These are phyloP conservation scores for Celastrina argiolus DNA, from an alignment of 2,888 invertebrate species.

Conservation along the genomic window DNA sequence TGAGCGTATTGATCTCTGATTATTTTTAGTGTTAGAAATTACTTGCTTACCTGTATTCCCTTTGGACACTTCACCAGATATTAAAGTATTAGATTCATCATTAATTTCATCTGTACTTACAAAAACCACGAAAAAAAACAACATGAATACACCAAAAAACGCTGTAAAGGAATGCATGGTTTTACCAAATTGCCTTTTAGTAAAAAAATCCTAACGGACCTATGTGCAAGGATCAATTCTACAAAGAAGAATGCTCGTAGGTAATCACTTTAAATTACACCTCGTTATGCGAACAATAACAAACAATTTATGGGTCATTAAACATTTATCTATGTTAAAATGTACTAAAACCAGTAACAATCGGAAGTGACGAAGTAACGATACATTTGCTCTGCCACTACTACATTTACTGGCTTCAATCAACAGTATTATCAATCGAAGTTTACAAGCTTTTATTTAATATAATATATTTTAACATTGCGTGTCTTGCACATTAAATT, in stretches of 20 bases:
- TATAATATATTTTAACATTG: no score
- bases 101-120: not conserved
- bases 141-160: not conserved
- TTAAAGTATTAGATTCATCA: not conserved
- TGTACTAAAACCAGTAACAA: not conserved
- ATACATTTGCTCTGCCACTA: no score
- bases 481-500: no score
- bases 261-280: not conserved
- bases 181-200: not conserved
- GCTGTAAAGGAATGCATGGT: not conserved
- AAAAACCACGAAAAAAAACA: not conserved
- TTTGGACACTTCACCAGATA: not conserved
- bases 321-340: constrained; percentile 9
- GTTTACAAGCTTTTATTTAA: no score
- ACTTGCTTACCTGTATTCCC: not conserved
- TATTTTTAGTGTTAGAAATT: not conserved
- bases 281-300: not conserved
- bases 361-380: not conserved
- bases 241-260: not conserved
- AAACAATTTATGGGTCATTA: not conserved
- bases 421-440: no score
- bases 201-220: no score
- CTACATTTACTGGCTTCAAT: no score
- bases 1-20: not conserved
- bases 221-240: not conserved